phyloP scores from a whole-genome alignment of 2,113 vertebrate species.

The Pheucticus melanocephalus region DNA sequence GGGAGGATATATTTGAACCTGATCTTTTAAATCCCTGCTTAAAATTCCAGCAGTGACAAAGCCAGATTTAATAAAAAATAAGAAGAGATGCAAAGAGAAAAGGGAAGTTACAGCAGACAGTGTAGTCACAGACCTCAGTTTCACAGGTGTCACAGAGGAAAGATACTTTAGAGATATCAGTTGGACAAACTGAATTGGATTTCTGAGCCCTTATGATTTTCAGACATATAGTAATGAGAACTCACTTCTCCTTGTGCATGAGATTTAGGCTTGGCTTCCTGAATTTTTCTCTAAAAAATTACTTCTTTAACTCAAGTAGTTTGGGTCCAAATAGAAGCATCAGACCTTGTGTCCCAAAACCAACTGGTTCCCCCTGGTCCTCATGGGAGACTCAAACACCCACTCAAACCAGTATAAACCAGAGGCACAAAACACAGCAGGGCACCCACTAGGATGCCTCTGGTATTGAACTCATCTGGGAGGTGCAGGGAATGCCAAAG shows the following conservation, averaged over 20 bases:
- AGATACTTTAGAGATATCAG: background rate
- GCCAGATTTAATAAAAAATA: background rate
- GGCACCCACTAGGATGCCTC: background rate
- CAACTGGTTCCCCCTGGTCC: rapidly evolving
- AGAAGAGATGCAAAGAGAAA: background rate
- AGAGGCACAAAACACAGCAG: background rate
- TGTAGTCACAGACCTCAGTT: background rate
- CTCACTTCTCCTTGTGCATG: background rate
- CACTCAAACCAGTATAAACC: background rate
- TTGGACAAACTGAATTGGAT: background rate
- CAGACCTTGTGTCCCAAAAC: background rate
- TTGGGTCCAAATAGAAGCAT: background rate
- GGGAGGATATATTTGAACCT: background rate
- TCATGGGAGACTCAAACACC: background rate
- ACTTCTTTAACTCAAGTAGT: background rate
- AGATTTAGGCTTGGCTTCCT: background rate
- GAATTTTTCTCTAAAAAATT: background rate
- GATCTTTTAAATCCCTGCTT: background rate
- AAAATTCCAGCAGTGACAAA: background rate
- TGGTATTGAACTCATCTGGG: background rate
- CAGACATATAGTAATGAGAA: background rate
- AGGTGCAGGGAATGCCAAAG: background rate
- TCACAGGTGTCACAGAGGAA: background rate
- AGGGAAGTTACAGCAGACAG: background rate
- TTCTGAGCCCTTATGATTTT: background rate